Conservation (phyloP, 2,113 vertebrate species). For the Malurus melanocephalus region DNA sequence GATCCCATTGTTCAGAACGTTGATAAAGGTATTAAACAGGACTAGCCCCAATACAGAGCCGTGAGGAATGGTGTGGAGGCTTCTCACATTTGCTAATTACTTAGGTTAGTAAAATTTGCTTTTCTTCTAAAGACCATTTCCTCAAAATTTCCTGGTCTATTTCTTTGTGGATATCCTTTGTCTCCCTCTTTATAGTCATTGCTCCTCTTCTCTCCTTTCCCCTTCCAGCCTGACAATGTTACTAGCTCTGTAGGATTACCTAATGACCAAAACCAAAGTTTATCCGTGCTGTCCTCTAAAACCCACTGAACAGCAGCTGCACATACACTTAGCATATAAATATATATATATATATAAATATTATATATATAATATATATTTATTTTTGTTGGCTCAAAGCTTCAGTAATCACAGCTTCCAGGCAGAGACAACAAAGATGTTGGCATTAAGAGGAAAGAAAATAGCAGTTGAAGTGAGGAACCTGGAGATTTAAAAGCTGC, state of each 20-base stretch:
- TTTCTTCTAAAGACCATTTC: not conserved
- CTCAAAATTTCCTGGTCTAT: not conserved
- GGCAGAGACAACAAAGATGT: not conserved
- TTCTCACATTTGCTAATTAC: not conserved
- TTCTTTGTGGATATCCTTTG: not conserved
- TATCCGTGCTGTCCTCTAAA: not conserved
- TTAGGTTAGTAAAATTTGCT: not conserved
- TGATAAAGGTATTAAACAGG: not conserved
- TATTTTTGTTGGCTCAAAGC: not conserved
- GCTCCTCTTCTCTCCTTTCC: not conserved
- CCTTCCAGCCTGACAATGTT: not conserved
- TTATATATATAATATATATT: not conserved
- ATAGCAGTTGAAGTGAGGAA: not conserved
- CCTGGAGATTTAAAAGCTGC: not conserved
- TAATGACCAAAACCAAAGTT: not conserved
- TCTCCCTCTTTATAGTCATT: not conserved
- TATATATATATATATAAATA: not conserved
- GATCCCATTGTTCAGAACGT: not conserved
- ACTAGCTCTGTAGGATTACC: not conserved
- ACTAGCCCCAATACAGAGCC: rapidly evolving
- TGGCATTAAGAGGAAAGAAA: not conserved
- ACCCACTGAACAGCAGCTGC: not conserved
- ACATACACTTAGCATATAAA: not conserved
- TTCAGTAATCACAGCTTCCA: not conserved
- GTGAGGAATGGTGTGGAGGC: not conserved